Conservation (phyloP, 2,888 invertebrate species). For the Elysia crispata region DNA sequence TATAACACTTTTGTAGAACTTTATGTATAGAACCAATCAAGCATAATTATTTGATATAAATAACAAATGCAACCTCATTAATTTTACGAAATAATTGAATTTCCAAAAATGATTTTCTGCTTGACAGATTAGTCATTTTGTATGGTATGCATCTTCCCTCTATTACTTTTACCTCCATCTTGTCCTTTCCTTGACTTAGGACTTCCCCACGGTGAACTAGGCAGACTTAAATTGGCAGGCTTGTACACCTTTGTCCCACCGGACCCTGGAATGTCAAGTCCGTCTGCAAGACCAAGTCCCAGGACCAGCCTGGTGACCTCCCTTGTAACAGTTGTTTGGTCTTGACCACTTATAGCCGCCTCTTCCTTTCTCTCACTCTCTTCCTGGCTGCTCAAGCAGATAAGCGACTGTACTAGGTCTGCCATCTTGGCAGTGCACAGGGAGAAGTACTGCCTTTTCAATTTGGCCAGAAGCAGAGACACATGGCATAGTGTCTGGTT, state of each 20-base stretch:
- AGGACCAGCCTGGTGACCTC: slow-evolving; percentile 61
- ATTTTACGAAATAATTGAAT: too few relatives aligned
- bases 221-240: slow-evolving; percentile 47
- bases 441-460: slow-evolving; percentile 67
- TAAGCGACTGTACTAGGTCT: slow-evolving; percentile 60
- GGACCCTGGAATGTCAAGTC: slow-evolving; percentile 53
- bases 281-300: slow-evolving; percentile 58
- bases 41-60: too few relatives aligned
- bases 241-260: background rate
- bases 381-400: slow-evolving; percentile 53
- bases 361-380: too few relatives aligned
- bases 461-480: slow-evolving; percentile 64
- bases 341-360: too few relatives aligned
- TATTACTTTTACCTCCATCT: background rate
- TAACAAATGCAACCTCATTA: too few relatives aligned
- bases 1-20: too few relatives aligned
- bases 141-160: too few relatives aligned
- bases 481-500: slow-evolving; percentile 62
- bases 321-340: slow-evolving; percentile 31
- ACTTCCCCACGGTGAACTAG: slow-evolving; percentile 55
- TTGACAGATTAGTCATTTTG: too few relatives aligned
- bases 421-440: slow-evolving; percentile 62
- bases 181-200: slow-evolving; percentile 49
- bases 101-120: too few relatives aligned
- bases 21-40: too few relatives aligned